Base-by-base conservation (phyloP, 2,888 invertebrate species). In the Stenodera caucasica region DNA sequence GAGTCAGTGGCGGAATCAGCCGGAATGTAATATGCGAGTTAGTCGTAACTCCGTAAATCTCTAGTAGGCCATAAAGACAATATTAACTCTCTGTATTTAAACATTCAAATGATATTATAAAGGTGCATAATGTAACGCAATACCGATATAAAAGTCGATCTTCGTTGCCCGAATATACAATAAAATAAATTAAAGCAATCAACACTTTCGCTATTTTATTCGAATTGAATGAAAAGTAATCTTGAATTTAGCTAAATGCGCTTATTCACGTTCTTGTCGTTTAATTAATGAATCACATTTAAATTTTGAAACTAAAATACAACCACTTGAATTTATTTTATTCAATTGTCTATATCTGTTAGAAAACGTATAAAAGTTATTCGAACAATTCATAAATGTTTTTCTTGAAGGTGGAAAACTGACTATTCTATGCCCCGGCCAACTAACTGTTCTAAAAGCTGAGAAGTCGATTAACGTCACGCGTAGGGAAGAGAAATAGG, bases 391-490 rank as follows among this genome's bases (percentile, higher is more conserved):
- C 70, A 70, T 71, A 68, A 68, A 65, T 66, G 58, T 59, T 64
- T 57, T 40, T 26, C 5, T n/a, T n/a, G n/a, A 61, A 65, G 65
- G 68, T 67, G 65, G 53, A 60, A 59, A 55, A 58, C 58, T 40
- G 49, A 67, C 68, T 66, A 73, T 69, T 71, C 70, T 68, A 69
- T 67, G 68, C 71, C 72, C 67, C 63, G 71, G 68, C 70, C 5
- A 26, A 70, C 70, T 68, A 75, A 74, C 74, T 71, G 72, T 73
- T 74, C 73, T 73, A 75, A 76, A 75, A 74, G 77, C 78, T 76
- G 76, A 75, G 76, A 78, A 78, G 79, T 80, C 79, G 78, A 79
- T 80, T 80, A 80, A 79, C 76, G 80, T 80, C 79, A 79, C 74
- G 70, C 75, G 75, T 75, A 75, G 74, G 74, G 74, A 78, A 78